Percentiles rank a stretch among this genome's conserved stretches.
Evolutionary conservation across 2,797 vertebrate species (phyloP).

Genomic region (Pteropus rufus): DNA sequence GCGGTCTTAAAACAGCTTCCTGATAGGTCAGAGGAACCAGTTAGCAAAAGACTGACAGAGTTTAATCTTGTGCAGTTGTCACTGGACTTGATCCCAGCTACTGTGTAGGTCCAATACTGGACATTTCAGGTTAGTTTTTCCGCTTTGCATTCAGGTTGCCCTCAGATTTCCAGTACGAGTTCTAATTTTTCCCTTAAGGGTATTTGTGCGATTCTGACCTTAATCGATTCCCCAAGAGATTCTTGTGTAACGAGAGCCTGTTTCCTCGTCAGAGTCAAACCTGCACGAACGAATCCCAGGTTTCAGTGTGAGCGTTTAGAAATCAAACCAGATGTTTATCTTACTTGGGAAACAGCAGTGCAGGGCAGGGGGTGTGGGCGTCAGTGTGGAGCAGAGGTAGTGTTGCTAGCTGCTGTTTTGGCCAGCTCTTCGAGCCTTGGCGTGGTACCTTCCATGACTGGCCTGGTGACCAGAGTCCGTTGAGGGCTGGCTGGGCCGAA

Average conservation of each 20-base stretch:
- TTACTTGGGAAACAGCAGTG: background rate
- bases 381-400: background rate
- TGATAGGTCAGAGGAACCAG: background rate
- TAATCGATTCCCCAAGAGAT: background rate
- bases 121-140: background rate
- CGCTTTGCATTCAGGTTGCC: background rate
- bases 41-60: background rate
- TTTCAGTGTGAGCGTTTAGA: background rate
- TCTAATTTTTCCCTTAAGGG: background rate
- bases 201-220: background rate
- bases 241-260: background rate
- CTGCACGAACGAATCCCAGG: background rate
- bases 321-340: background rate
- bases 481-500: accelerated
- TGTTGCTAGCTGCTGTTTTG: background rate
- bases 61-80: background rate
- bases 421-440: background rate
- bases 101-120: background rate
- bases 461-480: background rate
- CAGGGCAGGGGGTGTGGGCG: background rate
- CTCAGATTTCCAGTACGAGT: background rate
- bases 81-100: background rate
- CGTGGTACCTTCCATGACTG: accelerated
- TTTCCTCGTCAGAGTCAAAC: background rate
- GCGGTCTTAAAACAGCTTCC: background rate